Evolutionary conservation across 2,888 invertebrate species (phyloP).

Genomic region (Cinara cedri): DNA sequence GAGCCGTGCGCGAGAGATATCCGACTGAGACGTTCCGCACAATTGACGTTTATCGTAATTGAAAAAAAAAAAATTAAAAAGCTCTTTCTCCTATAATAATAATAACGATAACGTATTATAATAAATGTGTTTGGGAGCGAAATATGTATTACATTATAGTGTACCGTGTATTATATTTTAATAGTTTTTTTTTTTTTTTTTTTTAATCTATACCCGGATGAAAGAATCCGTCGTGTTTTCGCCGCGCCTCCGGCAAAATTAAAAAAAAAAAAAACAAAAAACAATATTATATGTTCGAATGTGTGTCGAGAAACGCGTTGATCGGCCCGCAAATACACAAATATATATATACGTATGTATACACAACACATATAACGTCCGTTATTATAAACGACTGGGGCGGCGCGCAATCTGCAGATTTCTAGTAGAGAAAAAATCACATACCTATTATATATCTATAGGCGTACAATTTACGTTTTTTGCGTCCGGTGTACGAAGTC

Average conservation of each 20-base stretch:
- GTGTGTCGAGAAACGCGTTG: background rate
- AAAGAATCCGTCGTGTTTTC: background rate
- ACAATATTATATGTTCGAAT: background rate
- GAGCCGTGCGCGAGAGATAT: constrained; percentile 6
- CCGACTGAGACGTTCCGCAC: constrained; percentile 53
- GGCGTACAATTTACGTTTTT: too few relatives aligned
- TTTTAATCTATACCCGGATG: background rate
- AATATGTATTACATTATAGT: constrained; percentile 21
- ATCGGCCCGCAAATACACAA: background rate
- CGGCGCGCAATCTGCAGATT: background rate
- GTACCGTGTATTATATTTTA: background rate
- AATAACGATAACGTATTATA: too few relatives aligned
- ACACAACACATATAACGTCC: too few relatives aligned
- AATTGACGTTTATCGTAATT: constrained; percentile 55
- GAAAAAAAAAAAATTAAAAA: too few relatives aligned
- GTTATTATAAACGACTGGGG: too few relatives aligned
- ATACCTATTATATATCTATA: too few relatives aligned
- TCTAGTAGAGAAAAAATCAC: too few relatives aligned
- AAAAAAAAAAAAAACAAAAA: too few relatives aligned
- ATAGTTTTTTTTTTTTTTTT: constrained; percentile 28
- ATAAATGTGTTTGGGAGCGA: background rate
- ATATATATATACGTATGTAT: too few relatives aligned
- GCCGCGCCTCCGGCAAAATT: background rate
- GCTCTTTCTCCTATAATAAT: constrained; percentile 5
- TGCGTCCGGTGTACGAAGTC: too few relatives aligned